Evolutionary conservation across 2,113 vertebrate species (phyloP), one percentile per base, ranked within the genome.

Genomic region (Tragelaphus scriptus): DNA sequence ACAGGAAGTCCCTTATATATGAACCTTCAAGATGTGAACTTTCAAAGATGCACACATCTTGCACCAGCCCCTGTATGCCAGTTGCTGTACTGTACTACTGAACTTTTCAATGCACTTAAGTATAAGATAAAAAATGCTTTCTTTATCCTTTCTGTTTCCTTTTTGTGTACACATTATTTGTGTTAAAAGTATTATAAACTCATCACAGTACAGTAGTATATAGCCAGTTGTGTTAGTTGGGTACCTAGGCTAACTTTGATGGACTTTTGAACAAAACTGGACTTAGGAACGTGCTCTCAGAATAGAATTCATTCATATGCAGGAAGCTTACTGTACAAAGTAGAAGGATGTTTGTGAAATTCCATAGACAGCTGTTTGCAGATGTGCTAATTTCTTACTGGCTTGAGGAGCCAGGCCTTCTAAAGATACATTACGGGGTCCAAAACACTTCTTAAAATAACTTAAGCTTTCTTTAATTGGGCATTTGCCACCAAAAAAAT

Each of bases 281-380:
- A 44, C 40, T 77, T 77, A 77, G 6, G 12, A 25, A 44, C 3
- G 7, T 44, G 71, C 23, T 26, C 71, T 77, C 40, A 26, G 23
- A 44, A 4, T 15, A 26, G 71, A 44, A 44, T 12, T 77, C 40
- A 77, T 44, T 14, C 0, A 0, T 77, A 44, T 15, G 71, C 25
- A 44, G 40, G 40, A 12, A 23, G 15, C 23, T 44, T 44, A 44
- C 36, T 25, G 71, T 77, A 79, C 1, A 56, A 51, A 61, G 25
- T 7, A 30, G 28, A 90, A 79, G 32, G 77, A 51, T 30, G 15
- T 32, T 9, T 3, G 2, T 0, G 55, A 40, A 10, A 25, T 32
- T 49, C 25, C 9, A 11, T 1, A 13, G 9, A 13, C 6, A 51
- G n/a, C 8, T 36, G 51, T 36, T 28, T 1, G 3, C 2, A 19